phyloP scores from a whole-genome alignment of 2,113 vertebrate species.

The Parotia lawesii region DNA sequence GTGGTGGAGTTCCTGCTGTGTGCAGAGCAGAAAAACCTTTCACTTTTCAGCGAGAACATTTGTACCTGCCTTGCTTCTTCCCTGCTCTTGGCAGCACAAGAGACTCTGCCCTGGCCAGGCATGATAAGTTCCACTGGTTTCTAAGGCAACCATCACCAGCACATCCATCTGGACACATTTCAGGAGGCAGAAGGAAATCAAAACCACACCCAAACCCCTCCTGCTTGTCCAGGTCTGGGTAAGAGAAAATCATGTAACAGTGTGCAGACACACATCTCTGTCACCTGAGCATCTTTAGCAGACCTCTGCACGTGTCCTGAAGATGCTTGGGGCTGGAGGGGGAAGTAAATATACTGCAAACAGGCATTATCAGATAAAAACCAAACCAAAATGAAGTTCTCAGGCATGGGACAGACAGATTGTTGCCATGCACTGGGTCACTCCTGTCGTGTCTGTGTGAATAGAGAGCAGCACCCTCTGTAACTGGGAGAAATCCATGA shows the following conservation, averaged over 20 bases:
- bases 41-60: neutral
- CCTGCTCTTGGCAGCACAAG: neutral
- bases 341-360: neutral
- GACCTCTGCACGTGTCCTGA: rapidly evolving
- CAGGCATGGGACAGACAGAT: rapidly evolving
- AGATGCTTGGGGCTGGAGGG: neutral
- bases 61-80: neutral
- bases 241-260: neutral
- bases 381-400: neutral
- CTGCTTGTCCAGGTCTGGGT: neutral
- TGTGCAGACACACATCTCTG: rapidly evolving
- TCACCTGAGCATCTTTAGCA: neutral
- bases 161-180: neutral
- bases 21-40: neutral
- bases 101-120: neutral
- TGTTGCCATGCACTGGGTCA: neutral
- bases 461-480: neutral
- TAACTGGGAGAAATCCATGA: neutral
- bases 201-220: neutral
- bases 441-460: rapidly evolving
- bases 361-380: neutral
- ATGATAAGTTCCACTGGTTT: slow-evolving; percentile 15
- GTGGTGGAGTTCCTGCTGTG: neutral
- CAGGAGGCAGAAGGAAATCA: neutral
- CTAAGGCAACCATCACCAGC: slow-evolving; percentile 42